Evolutionary conservation across 2,888 invertebrate genomes (phyloP), one percentile per base, ranked within the genome.

Genomic region (Meloe dianella): DNA sequence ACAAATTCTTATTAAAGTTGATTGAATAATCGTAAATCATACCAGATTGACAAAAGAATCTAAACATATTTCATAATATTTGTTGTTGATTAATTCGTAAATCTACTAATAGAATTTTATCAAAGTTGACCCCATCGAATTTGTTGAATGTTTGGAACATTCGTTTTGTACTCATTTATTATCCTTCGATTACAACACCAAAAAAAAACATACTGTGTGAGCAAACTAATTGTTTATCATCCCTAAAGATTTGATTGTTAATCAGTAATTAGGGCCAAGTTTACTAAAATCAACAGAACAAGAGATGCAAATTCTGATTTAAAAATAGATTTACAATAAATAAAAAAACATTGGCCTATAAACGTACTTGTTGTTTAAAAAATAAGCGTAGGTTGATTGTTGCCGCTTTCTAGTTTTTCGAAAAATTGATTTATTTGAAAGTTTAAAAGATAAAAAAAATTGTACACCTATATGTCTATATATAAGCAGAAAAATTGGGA

Each of bases 321-420:
- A 20, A 17, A 47, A 20, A 20, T 20, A 3, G 20, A 41, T 2
- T 17, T 7, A 41, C 35, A 47, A 7, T 20, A 35, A 7, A 7
- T 20, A 47, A 47, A n/a, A 17, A 20, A 47, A 22, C 1, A 20
- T 47, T 71, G 74, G 76, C 76, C 75, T 75, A 76, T 74, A 73
- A 70, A 64, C 73, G 68, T 73, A 74, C 69, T 69, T 69, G 73
- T 74, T 75, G 73, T 73, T 74, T 67, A 60, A 61, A 66, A 35
- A 12, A 69, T 68, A 71, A 73, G 65, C 68, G 71, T 75, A 76
- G 74, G 73, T 73, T 74, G 74, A 73, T 72, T 75, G 75, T 75
- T 73, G 71, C 38, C 64, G 74, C 76, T 75, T 75, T 61, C 59
- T 51, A 67, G 32, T 30, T 32, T 30, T 24, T 54, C 9, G 14